phyloP scores from a whole-genome alignment of 2,888 invertebrate species.

The Dasysyrphus albostriatus region DNA sequence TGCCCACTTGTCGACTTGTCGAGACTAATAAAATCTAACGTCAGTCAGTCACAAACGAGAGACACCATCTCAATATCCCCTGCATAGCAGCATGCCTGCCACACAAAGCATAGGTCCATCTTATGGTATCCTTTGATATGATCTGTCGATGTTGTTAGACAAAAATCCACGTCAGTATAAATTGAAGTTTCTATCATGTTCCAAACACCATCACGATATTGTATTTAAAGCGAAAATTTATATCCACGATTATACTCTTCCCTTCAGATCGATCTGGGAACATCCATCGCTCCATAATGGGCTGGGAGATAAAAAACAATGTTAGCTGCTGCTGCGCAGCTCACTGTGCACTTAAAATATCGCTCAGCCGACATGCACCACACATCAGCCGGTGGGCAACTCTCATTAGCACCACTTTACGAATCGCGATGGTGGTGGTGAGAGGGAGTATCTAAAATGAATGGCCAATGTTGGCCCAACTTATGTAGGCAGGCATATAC shows the following conservation, averaged over 20 bases:
- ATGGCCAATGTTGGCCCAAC: background rate
- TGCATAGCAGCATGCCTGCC: background rate
- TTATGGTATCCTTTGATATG: conserved; percentile 47
- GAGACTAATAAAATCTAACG: conserved; percentile 64
- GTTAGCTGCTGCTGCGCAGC: conserved; percentile 34
- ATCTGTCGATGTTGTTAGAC: conserved; percentile 55
- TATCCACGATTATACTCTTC: conserved; percentile 59
- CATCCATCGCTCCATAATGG: conserved; percentile 69
- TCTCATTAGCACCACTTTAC: conserved; percentile 74
- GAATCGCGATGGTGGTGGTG: conserved; percentile 11
- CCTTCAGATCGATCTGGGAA: conserved; percentile 47
- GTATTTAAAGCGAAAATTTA: conserved; percentile 57
- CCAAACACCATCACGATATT: conserved; percentile 67
- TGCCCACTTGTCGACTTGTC: conserved; percentile 11
- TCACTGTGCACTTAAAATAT: conserved; percentile 55
- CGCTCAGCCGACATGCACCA: conserved; percentile 49
- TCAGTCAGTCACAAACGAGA: conserved; percentile 41
- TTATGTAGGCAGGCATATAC: too few species aligned
- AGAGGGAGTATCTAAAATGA: background rate
- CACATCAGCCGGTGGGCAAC: conserved; percentile 68
- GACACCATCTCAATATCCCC: conserved; percentile 37
- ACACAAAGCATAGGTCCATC: conserved; percentile 20
- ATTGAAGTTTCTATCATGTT: conserved; percentile 67
- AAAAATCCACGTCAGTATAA: conserved; percentile 44
- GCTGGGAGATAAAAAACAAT: conserved; percentile 51